phyloP scores from a whole-genome alignment of 2,113 vertebrate species.

The Willisornis vidua region DNA sequence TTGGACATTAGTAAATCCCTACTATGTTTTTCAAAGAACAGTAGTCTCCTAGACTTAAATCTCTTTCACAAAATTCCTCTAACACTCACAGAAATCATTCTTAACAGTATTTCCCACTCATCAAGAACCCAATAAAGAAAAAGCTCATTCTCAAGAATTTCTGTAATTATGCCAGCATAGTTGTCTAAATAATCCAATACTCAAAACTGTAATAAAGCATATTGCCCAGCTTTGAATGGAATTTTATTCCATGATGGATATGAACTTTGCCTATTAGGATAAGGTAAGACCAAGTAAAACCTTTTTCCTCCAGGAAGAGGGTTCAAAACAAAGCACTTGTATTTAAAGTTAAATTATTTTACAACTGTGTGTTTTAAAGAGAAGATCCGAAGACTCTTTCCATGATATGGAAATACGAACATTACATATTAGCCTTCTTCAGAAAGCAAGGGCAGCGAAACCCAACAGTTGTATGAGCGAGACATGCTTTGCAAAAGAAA shows the following conservation, averaged over 20 bases:
- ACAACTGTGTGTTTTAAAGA: background rate
- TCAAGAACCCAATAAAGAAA: background rate
- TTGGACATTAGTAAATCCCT: background rate
- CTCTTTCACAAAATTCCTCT: background rate
- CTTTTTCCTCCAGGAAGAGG: background rate
- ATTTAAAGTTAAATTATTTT: background rate
- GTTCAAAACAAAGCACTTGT: background rate
- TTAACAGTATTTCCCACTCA: background rate
- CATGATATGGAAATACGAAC: background rate
- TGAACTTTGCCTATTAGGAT: background rate
- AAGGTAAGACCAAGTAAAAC: background rate
- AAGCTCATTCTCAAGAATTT: background rate
- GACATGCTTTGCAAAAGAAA: background rate
- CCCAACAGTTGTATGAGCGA: background rate
- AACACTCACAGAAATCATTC: background rate
- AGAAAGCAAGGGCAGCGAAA: background rate
- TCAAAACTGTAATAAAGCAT: background rate
- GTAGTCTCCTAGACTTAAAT: background rate
- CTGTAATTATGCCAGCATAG: background rate
- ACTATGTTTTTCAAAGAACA: background rate
- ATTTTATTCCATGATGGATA: background rate
- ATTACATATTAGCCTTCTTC: rapidly evolving
- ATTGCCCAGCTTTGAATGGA: background rate
- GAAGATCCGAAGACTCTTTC: background rate
- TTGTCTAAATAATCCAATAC: background rate